Percentiles rank a stretch among this genome's conserved stretches.
Conservation (phyloP, 2,113 vertebrate genomes). For the Callospermophilus lateralis region DNA sequence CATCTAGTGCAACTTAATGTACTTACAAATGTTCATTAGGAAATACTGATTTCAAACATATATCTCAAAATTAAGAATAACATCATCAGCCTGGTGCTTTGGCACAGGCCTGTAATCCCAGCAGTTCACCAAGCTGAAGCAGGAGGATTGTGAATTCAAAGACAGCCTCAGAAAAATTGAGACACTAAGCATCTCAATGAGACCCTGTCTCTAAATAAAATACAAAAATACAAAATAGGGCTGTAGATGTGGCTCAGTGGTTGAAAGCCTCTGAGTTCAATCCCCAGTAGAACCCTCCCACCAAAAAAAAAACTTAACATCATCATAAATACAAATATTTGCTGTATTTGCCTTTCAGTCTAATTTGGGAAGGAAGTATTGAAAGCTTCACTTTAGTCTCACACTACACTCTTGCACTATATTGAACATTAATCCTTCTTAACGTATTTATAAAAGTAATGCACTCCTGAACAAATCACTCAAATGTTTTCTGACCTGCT, state of each 20-base stretch:
- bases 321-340: background rate
- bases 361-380: background rate
- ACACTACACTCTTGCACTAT: background rate
- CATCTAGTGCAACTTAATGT: background rate
- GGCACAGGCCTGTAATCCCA: too few species aligned
- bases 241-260: too few species aligned
- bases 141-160: too few species aligned
- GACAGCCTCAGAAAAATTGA: too few species aligned
- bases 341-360: background rate
- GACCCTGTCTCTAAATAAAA: too few species aligned
- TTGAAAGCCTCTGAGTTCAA: too few species aligned
- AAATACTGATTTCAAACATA: background rate
- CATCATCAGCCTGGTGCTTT: background rate
- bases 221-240: too few species aligned
- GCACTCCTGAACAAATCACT: constrained; percentile 21
- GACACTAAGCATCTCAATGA: too few species aligned
- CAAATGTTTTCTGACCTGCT: constrained; percentile 61
- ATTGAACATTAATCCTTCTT: background rate
- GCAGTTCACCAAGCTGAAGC: too few species aligned
- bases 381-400: background rate
- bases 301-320: background rate
- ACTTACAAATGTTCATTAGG: background rate
- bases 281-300: too few species aligned
- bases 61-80: background rate
- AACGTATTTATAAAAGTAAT: constrained; percentile 62